These are phyloP conservation scores for Sphinx pinastri DNA, from an alignment of 2,888 invertebrate genomes.

Conservation along the genomic window DNA sequence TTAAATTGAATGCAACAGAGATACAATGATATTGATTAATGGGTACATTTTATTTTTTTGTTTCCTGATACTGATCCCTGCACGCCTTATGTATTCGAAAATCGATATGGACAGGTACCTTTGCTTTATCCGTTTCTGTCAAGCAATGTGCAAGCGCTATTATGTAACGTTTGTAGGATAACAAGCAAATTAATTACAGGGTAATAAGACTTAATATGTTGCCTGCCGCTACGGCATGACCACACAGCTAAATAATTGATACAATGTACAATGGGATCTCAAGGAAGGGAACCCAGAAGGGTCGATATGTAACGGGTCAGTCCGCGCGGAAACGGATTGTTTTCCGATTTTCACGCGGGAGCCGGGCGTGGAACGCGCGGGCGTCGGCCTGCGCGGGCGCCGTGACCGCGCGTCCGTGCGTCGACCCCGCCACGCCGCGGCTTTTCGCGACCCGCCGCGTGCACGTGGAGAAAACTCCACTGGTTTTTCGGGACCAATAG, in stretches of 20 bases:
- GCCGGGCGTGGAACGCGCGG: conserved; percentile 59
- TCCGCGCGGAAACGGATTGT: conserved; percentile 33
- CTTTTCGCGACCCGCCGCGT: conserved; percentile 40
- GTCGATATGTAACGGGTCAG: conserved; percentile 6
- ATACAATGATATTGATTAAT: no score
- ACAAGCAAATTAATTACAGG: no score
- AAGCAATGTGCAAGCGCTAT: no score
- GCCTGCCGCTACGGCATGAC: neutral
- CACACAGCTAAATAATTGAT: neutral
- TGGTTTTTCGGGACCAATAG: neutral
- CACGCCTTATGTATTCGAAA: no score
- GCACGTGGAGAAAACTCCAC: conserved; percentile 20
- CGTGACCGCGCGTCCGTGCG: conserved; percentile 57
- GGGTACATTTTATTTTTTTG: no score
- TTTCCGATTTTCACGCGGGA: conserved; percentile 65
- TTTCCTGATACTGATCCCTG: no score
- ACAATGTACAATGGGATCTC: conserved; percentile 8
- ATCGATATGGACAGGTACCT: no score
- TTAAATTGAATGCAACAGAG: no score
- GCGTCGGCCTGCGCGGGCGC: conserved; percentile 22
- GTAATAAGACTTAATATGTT: no score
- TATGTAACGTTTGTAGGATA: no score
- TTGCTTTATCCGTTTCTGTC: no score
- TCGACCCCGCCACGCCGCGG: conserved; percentile 50
- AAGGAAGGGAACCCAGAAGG: conserved; percentile 6